phyloP scores from a whole-genome alignment of 2,113 vertebrate genomes.

The Xyliphius kryptos region DNA sequence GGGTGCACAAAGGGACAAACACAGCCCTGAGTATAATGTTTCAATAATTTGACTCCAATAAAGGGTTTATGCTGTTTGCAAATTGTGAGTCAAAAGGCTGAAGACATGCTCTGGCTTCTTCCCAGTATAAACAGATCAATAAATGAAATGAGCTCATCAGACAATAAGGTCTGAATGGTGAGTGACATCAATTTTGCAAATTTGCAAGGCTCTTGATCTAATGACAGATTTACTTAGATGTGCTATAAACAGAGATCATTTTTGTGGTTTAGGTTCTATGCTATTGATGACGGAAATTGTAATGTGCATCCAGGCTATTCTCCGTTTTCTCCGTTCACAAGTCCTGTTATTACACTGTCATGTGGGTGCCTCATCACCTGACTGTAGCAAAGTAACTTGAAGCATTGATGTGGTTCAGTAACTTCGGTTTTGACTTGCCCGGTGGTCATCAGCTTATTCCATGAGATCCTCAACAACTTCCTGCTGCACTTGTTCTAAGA shows the following conservation, averaged over 20 bases:
- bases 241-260: neutral
- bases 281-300: too few relatives aligned
- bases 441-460: too few relatives aligned
- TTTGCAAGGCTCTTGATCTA: neutral
- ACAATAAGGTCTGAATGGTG: neutral
- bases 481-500: too few relatives aligned
- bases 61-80: neutral
- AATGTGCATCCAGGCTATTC: too few relatives aligned
- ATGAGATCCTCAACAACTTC: too few relatives aligned
- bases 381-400: too few relatives aligned
- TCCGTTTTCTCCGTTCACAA: too few relatives aligned
- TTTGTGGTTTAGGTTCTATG: neutral
- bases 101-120: neutral
- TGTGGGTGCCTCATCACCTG: too few relatives aligned
- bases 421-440: too few relatives aligned
- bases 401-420: too few relatives aligned
- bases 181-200: neutral
- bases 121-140: neutral
- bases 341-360: too few relatives aligned
- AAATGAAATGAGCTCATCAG: neutral
- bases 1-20: neutral
- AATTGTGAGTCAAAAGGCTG: neutral
- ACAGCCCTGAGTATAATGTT: neutral
- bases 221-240: too few relatives aligned
- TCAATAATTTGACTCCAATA: slow-evolving; percentile 3